Conservation (phyloP, 2,113 vertebrate species). For the Tachysurus vachellii region DNA sequence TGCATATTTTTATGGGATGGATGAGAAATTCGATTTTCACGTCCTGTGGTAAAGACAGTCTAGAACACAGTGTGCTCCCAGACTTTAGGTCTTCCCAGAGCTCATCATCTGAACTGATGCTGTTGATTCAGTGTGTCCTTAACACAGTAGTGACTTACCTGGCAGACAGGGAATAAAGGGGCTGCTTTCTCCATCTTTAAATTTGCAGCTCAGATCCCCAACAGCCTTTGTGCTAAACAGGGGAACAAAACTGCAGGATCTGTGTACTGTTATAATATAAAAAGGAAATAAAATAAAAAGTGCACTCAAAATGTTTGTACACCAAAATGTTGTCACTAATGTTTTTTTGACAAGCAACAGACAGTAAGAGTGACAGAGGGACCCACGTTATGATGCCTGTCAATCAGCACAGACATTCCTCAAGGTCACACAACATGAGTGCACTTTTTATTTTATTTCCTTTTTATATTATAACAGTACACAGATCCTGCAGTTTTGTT, state of each 20-base stretch:
- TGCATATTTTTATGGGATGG: background rate
- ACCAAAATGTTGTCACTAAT: no score
- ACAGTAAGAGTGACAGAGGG: no score
- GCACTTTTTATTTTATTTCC: no score
- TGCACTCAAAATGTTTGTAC: no score
- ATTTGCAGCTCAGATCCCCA: background rate
- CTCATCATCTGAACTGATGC: background rate
- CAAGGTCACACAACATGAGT: no score
- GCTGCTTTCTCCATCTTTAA: background rate
- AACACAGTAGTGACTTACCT: background rate
- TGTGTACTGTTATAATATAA: constrained; percentile 1
- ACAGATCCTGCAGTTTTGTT: constrained; percentile 15
- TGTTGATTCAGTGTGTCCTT: background rate
- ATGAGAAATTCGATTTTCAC: background rate
- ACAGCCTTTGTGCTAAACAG: background rate
- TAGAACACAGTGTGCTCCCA: background rate
- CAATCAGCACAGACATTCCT: no score
- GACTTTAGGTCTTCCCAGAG: background rate
- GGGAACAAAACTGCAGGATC: constrained; percentile 1
- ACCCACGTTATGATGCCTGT: no score
- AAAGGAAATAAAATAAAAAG: no score
- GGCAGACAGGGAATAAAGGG: background rate
- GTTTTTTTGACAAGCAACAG: no score
- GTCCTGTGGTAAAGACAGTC: background rate
- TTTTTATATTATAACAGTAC: no score